Conservation (phyloP, 2,113 vertebrate genomes). For the Hemicordylus capensis region DNA sequence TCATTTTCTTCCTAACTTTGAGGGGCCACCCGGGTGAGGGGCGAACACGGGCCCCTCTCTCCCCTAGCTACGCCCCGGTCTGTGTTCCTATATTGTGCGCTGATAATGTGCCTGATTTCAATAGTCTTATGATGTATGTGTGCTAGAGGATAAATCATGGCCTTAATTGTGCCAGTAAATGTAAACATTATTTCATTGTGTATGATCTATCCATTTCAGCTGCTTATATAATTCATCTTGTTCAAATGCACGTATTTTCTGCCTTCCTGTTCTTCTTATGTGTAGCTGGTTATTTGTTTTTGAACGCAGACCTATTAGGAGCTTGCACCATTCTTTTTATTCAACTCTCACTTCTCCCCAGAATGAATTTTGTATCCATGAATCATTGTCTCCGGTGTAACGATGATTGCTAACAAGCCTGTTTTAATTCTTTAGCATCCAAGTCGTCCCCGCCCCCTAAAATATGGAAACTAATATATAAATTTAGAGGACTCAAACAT, state of each 20-base stretch:
- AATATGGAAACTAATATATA: neutral
- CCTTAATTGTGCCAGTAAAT: conserved; percentile 13
- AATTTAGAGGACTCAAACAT: neutral
- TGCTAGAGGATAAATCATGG: conserved; percentile 15
- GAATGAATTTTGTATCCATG: neutral
- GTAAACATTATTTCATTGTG: conserved; percentile 30
- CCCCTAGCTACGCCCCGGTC: too few species aligned
- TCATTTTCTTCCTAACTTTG: too few species aligned
- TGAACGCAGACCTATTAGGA: neutral
- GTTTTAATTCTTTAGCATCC: neutral
- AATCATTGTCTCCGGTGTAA: neutral
- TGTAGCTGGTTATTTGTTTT: conserved; percentile 22
- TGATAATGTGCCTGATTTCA: conserved; percentile 7
- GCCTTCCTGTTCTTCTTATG: conserved; percentile 20
- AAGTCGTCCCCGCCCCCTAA: neutral
- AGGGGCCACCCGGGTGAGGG: too few species aligned
- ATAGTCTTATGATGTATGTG: neutral
- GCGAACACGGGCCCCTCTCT: too few species aligned
- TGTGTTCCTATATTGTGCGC: too few species aligned
- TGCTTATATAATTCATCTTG: conserved; percentile 14
- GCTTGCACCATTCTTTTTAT: neutral
- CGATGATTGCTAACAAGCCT: neutral
- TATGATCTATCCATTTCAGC: conserved; percentile 23
- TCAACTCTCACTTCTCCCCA: neutral
- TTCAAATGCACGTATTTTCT: conserved; percentile 10